Base-by-base conservation (phyloP, 2,797 vertebrate genomes). In the Tiaroga cobitis region DNA sequence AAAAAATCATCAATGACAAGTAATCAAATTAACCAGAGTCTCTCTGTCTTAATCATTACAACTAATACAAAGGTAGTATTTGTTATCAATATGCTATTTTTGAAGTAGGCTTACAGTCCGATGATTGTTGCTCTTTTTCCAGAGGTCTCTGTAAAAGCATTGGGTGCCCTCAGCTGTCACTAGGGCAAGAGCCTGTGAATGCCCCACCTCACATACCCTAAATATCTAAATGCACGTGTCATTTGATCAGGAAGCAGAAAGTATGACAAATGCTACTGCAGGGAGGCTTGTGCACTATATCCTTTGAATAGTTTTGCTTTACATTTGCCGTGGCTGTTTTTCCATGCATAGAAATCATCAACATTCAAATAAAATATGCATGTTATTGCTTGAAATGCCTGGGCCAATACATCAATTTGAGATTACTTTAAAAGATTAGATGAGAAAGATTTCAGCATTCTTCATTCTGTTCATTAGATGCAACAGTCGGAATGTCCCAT, bases 401-500 rank as follows among this genome's bases (percentile, higher is more conserved):
- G 10, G 34, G 21, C 18, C 24, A 39, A 59, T n/a, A 8, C 9
- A 43, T 21, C 16, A 51, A 5, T 19, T 34, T 67, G 24, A 83
- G 59, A n/a, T 10, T 43, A 15, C 76, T 67, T 18, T 49, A 49
- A 49, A 49, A 49, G 16, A 49, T 49, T 49, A 5, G 5, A 41
- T 65, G 21, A 49, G 46, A 63, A 83, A 39, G 34, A 59, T 13
- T 24, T 67, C 73, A 16, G 43, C 46, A 79, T 83, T 67, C 63
- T 80, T 63, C 19, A 26, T 73, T 59, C 54, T 79, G 46, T 88
- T 88, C 87, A 90, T 91, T 91, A 90, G 88, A 86, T 49, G 49
- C 49, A 83, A 34, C 34, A 74, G 43, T 70, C 65, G 87, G 85
- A 90, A 91, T 91, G 81, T 91, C 69, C 19, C 83, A 51, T 87